Conservation (phyloP, 2,888 invertebrate species). For the Allacma fusca region DNA sequence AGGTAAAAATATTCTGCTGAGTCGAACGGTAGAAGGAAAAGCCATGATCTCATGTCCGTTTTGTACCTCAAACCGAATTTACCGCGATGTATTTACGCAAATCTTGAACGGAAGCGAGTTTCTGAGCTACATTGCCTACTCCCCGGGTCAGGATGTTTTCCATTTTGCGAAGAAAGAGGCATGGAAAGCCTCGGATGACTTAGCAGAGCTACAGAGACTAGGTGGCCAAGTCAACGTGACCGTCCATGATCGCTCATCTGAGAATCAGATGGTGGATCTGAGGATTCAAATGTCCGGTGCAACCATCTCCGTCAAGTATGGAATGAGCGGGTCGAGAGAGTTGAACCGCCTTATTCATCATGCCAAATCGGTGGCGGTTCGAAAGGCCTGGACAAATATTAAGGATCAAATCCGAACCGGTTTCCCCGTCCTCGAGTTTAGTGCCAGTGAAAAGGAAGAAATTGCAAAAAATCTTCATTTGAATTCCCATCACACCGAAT, state of each 20-base stretch:
- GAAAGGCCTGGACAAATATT: slow-evolving; percentile 93
- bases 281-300: slow-evolving; percentile 91
- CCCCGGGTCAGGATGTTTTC: slow-evolving; percentile 88
- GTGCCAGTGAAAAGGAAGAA: slow-evolving; percentile 85
- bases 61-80: slow-evolving; percentile 83
- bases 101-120: slow-evolving; percentile 89
- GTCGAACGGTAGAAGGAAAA: slow-evolving; percentile 75
- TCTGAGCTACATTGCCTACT: slow-evolving; percentile 86
- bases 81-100: slow-evolving; percentile 89
- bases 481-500: slow-evolving; percentile 87
- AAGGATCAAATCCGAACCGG: slow-evolving; percentile 83
- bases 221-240: slow-evolving; percentile 91
- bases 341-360: slow-evolving; percentile 88
- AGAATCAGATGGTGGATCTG: slow-evolving; percentile 68
- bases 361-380: slow-evolving; percentile 83
- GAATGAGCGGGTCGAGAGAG: slow-evolving; percentile 89
- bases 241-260: slow-evolving; percentile 74
- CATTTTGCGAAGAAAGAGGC: slow-evolving; percentile 92
- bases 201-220: slow-evolving; percentile 85
- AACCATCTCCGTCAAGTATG: slow-evolving; percentile 92
- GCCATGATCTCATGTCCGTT: slow-evolving; percentile 80
- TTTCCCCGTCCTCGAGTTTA: slow-evolving; percentile 83
- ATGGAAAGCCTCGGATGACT: slow-evolving; percentile 88
- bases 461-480: slow-evolving; percentile 84
- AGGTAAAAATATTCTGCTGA: slow-evolving; percentile 81